phyloP scores from a whole-genome alignment of 2,113 vertebrate species.

The Coturnix japonica region DNA sequence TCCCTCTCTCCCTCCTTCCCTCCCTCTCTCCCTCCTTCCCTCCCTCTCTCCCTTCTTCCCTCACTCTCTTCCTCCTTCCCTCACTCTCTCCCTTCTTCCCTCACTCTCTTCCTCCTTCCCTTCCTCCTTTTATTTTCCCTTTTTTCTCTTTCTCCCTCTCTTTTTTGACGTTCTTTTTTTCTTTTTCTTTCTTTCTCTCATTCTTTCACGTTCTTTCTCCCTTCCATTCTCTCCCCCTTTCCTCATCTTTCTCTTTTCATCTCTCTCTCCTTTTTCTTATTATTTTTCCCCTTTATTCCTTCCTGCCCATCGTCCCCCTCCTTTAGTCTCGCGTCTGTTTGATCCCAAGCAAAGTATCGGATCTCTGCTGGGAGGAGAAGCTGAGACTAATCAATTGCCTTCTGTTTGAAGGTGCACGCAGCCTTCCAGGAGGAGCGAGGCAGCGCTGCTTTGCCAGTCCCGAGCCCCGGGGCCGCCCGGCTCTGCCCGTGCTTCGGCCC shows the following conservation, averaged over 20 bases:
- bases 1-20: fast-evolving
- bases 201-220: fast-evolving
- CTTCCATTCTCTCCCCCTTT: fast-evolving
- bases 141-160: fast-evolving
- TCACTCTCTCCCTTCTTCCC: too few species aligned
- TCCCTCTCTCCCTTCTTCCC: neutral
- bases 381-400: conserved; percentile 83
- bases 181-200: fast-evolving
- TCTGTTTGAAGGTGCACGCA: conserved; percentile 72
- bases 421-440: too few species aligned
- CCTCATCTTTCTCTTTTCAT: fast-evolving
- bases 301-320: neutral
- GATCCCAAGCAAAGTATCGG: conserved; percentile 72
- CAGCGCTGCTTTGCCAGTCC: conserved; percentile 39
- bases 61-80: fast-evolving
- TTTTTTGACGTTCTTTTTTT: fast-evolving
- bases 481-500: neutral
- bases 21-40: fast-evolving
- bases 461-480: neutral
- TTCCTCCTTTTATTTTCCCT: fast-evolving
- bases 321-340: conserved; percentile 57
- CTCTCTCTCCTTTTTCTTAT: neutral
- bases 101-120: fast-evolving
- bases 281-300: neutral
- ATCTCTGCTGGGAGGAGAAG: conserved; percentile 74